Percentiles rank a stretch among this genome's conserved stretches.
phyloP scores from a whole-genome alignment of 2,888 invertebrate genomes.

The Microdon myrmicae region DNA sequence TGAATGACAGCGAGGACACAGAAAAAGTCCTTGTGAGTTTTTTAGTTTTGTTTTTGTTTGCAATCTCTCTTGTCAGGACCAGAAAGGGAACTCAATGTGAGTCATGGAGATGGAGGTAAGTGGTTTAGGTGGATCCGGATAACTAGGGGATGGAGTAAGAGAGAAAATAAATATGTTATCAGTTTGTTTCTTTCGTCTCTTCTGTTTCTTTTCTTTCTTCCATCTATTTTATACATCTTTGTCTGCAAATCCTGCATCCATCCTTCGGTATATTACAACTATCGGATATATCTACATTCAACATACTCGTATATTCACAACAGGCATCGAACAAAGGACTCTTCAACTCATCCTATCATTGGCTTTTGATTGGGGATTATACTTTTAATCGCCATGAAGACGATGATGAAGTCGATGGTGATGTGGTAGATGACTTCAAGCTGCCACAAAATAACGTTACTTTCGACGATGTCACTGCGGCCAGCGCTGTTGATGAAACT shows the following conservation, averaged over 20 bases:
- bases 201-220: conserved; percentile 21
- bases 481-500: conserved; percentile 6
- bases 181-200: conserved; percentile 47
- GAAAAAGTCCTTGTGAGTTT: no score
- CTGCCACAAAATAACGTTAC: conserved; percentile 20
- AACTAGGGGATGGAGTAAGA: conserved; percentile 14
- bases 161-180: conserved; percentile 45
- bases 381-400: conserved; percentile 57
- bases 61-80: conserved; percentile 21
- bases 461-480: conserved; percentile 17
- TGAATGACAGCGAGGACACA: no score
- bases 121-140: not conserved
- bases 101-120: not conserved
- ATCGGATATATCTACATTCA: conserved; percentile 20
- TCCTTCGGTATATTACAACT: not conserved
- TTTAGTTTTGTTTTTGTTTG: no score
- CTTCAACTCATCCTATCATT: conserved; percentile 66
- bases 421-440: conserved; percentile 17
- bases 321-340: conserved; percentile 65
- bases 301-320: conserved; percentile 39
- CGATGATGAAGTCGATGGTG: conserved; percentile 21
- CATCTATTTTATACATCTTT: conserved; percentile 14
- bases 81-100: not conserved
- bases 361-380: conserved; percentile 67
- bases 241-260: conserved; percentile 26